Percentiles rank a stretch among this genome's conserved stretches.
Evolutionary conservation across 2,797 vertebrate genomes (phyloP).

Genomic region (Scleropages formosus): DNA sequence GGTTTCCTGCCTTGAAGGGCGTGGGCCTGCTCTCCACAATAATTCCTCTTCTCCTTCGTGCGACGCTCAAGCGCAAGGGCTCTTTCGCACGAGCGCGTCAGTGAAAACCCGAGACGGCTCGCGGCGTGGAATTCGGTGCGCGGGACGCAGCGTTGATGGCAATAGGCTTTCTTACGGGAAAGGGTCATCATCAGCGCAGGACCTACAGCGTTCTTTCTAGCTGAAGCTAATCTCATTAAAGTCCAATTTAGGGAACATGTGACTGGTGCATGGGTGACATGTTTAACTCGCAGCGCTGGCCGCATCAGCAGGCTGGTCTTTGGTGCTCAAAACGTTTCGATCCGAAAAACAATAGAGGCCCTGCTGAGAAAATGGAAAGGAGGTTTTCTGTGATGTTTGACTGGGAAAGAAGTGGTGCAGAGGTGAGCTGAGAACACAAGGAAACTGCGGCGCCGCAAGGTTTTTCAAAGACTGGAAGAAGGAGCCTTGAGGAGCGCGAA

Average conservation of each 20-base stretch:
- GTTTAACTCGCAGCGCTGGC: constrained; percentile 49
- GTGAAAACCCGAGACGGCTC: neutral
- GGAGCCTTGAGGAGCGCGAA: neutral
- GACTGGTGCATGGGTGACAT: constrained; percentile 63
- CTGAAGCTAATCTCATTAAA: constrained; percentile 65
- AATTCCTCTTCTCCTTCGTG: neutral
- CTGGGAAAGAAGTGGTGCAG: neutral
- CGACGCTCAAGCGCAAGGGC: neutral
- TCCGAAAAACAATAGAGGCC: constrained; percentile 28
- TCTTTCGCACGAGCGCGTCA: neutral
- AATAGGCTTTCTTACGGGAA: constrained; percentile 45
- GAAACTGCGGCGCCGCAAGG: neutral
- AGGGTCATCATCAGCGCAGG: constrained; percentile 36
- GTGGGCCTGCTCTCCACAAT: neutral
- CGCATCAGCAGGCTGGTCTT: neutral
- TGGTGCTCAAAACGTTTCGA: too few species aligned
- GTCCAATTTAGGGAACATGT: constrained; percentile 67
- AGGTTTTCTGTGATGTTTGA: constrained; percentile 2
- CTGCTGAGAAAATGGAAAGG: constrained; percentile 32
- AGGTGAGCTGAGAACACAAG: neutral
- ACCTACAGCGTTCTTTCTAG: constrained; percentile 54
- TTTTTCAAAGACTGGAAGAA: neutral
- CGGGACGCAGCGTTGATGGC: constrained; percentile 35
- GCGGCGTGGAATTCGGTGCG: neutral
- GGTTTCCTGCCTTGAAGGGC: constrained; percentile 28